Evolutionary conservation across 2,888 invertebrate species (phyloP).

Genomic region (Orgyia antiqua): DNA sequence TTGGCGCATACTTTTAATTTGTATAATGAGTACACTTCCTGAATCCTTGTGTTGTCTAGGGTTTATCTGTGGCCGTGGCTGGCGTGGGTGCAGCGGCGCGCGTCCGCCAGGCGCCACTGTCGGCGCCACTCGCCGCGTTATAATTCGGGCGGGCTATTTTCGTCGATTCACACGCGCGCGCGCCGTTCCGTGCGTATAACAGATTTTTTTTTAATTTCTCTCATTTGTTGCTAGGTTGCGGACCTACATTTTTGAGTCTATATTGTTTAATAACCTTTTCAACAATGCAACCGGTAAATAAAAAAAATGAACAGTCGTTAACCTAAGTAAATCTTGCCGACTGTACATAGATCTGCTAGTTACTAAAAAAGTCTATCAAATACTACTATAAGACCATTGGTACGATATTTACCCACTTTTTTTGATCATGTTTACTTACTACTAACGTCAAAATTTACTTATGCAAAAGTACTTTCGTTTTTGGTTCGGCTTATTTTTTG

Average conservation of each 20-base stretch:
- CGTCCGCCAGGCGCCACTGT: constrained; percentile 61
- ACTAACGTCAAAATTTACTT: no score
- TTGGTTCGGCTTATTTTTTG: no score
- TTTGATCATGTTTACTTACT: no score
- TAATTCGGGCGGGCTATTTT: constrained; percentile 75
- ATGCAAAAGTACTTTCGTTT: no score
- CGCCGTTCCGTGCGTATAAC: constrained; percentile 54
- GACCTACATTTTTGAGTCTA: constrained; percentile 16
- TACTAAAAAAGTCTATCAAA: no score
- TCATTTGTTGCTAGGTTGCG: constrained; percentile 31
- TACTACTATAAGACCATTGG: no score
- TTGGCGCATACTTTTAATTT: constrained; percentile 4
- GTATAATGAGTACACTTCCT: constrained; percentile 14
- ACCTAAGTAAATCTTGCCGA: no score
- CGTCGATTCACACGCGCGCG: constrained; percentile 67
- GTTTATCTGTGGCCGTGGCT: constrained; percentile 28
- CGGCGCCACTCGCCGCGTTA: constrained; percentile 69
- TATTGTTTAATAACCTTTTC: no score
- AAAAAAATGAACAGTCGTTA: no score
- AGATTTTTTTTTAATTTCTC: constrained; percentile 51
- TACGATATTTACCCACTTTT: no score
- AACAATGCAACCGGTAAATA: no score
- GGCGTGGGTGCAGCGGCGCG: constrained; percentile 34
- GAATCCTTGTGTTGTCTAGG: constrained; percentile 24
- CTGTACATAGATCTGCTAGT: no score